Evolutionary conservation across 2,797 vertebrate genomes (phyloP), one percentile per base, ranked within the genome.

Genomic region (Aselliscus stoliczkanus): DNA sequence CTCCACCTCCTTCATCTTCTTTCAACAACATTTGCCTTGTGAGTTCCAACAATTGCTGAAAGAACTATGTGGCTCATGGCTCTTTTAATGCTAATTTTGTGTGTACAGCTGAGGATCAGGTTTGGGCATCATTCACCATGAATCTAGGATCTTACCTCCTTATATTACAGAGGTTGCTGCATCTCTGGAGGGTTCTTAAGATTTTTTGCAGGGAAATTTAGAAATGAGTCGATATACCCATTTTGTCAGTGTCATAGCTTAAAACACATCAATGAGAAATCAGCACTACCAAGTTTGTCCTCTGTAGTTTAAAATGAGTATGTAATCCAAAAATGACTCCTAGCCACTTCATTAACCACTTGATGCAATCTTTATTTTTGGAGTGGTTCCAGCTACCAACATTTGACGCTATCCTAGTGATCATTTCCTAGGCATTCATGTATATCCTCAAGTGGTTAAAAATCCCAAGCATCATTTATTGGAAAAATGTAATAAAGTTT

Each of bases 11-110:
- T 67, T 10, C 34, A 77, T 73, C 14, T 86, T 97, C 23, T 86
- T 97, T 97, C 93, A 93, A 90, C 34, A 67, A 81, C 14, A 23
- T 92, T 94, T 65, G 5, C 34, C 97, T 96, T 97, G 37, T 31
- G 34, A 96, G 85, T 97, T 88, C 81, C 96, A 92, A 96, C 34
- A 97, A 92, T 64, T 12, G 84, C 86, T 96, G 90, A 89, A 95
- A 85, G 69, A 97, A 95, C 95, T 97, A 75, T 97, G 93, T 96
- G 54, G 13, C 80, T 97, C 96, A 94, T 47, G 34, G 18, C 0
- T 34, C 23, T 39, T 56, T 56, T 83, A 86, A 84, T 72, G 29
- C 5, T 39, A 86, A 54, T 79, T 11, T 69, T 95, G 17, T 42
- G 17, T 85, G 54, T 84, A 79, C 47, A 64, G 10, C 56, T 70